Conservation (phyloP, 2,888 invertebrate species). For the Bombyx huttoni region DNA sequence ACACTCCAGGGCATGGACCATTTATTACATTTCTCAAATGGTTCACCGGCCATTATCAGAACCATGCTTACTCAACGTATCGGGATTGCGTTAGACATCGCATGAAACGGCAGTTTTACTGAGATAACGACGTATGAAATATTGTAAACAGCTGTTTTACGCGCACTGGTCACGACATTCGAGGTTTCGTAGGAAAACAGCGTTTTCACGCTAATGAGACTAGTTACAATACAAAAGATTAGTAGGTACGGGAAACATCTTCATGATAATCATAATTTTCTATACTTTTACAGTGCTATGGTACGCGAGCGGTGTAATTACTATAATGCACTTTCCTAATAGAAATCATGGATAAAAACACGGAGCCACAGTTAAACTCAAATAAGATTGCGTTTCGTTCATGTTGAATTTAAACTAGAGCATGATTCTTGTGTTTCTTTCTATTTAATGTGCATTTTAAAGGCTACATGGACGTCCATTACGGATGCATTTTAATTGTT, state of each 20-base stretch:
- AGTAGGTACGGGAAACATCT: conserved; percentile 26
- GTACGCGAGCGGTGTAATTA: conserved; percentile 11
- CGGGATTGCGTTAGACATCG: background rate
- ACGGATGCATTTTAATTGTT: too few relatives aligned
- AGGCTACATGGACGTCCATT: too few relatives aligned
- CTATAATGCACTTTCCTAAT: conserved; percentile 18
- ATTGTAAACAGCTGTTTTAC: conserved; percentile 30
- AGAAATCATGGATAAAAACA: conserved; percentile 18
- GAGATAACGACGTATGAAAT: conserved; percentile 23
- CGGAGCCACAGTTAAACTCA: too few relatives aligned
- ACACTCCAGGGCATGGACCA: background rate
- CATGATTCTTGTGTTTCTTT: too few relatives aligned
- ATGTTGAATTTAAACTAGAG: background rate
- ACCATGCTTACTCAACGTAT: conserved; percentile 3
- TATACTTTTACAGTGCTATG: conserved; percentile 19
- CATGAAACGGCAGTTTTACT: conserved; percentile 6
- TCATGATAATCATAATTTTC: conserved; percentile 22
- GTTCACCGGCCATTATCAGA: conserved; percentile 2
- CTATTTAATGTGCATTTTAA: too few relatives aligned
- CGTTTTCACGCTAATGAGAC: conserved; percentile 40
- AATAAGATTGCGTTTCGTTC: background rate
- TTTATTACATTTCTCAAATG: background rate
- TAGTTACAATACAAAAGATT: conserved; percentile 20
- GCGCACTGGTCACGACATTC: conserved; percentile 25
- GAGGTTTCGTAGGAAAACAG: conserved; percentile 19